Evolutionary conservation across 2,113 vertebrate genomes (phyloP).

Genomic region (Tragulus kanchil): DNA sequence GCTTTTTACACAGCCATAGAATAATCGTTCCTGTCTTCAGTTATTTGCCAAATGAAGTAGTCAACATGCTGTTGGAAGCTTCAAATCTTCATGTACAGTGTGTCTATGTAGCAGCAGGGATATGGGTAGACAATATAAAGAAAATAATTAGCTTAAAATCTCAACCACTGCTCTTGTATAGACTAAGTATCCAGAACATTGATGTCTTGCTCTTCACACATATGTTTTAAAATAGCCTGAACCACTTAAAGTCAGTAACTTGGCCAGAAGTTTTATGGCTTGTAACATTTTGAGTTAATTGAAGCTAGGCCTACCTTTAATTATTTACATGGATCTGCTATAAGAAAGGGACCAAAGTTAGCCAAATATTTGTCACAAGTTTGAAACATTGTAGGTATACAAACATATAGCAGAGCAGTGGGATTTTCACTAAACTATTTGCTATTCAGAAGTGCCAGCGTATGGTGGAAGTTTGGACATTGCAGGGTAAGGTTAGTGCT

Average conservation of each 20-base stretch:
- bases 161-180: not conserved
- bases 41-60: not conserved
- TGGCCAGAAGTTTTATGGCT: not conserved
- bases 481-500: not conserved
- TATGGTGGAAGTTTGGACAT: not conserved
- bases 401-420: not conserved
- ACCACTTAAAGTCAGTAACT: constrained; percentile 12
- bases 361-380: not conserved
- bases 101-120: not conserved
- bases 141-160: not conserved
- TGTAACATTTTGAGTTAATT: constrained; percentile 21
- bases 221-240: constrained; percentile 38
- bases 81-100: not conserved
- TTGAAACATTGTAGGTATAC: not conserved
- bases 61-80: not conserved
- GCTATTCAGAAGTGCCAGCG: not conserved
- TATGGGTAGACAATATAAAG: constrained; percentile 24
- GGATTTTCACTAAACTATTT: not conserved
- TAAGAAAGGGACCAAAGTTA: not conserved
- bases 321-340: not conserved
- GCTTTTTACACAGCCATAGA: not conserved
- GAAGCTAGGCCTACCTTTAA: constrained; percentile 13
- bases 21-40: not conserved
- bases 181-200: constrained; percentile 28
- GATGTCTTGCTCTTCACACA: constrained; percentile 18